A percentile compares a stretch with the other conserved stretches of the same genome.
Evolutionary conservation across 2,888 invertebrate species (phyloP).

Genomic region (Tridacna crocea): DNA sequence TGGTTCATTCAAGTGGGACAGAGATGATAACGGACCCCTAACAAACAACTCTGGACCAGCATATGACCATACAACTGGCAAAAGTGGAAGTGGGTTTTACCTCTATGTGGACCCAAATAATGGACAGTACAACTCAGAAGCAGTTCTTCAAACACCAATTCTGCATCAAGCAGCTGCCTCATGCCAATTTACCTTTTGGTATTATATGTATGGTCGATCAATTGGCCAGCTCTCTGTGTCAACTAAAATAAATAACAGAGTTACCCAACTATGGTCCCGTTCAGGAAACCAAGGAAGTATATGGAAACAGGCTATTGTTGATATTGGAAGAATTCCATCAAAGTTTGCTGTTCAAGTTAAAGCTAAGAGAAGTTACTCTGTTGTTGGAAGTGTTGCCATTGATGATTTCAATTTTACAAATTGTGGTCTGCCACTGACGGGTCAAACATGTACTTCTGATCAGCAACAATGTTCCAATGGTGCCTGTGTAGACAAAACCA

Average conservation of each 20-base stretch:
- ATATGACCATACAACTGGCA: conserved; percentile 74
- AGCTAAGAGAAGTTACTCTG: conserved; percentile 70
- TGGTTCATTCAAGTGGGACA: conserved; percentile 73
- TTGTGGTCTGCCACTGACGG: conserved; percentile 71
- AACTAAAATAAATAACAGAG: conserved; percentile 50
- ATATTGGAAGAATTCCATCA: conserved; percentile 73
- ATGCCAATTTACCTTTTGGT: conserved; percentile 87
- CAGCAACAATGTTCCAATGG: conserved; percentile 65
- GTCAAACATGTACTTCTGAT: conserved; percentile 64
- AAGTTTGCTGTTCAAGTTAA: conserved; percentile 71
- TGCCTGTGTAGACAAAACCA: conserved; percentile 73
- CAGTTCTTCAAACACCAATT: conserved; percentile 67
- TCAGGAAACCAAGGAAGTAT: conserved; percentile 61
- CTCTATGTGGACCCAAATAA: conserved; percentile 90
- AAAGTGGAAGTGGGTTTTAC: conserved; percentile 85
- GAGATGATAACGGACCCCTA: conserved; percentile 68
- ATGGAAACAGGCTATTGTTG: conserved; percentile 72
- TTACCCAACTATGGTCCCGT: conserved; percentile 61
- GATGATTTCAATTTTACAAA: conserved; percentile 76
- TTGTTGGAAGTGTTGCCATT: conserved; percentile 73
- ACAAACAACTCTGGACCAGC: conserved; percentile 70
- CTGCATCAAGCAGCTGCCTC: conserved; percentile 89
- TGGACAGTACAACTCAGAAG: conserved; percentile 58
- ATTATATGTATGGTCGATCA: conserved; percentile 77
- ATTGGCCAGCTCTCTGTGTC: conserved; percentile 71